phyloP scores from a whole-genome alignment of 2,797 vertebrate species.

The Peromyscus nudipes region DNA sequence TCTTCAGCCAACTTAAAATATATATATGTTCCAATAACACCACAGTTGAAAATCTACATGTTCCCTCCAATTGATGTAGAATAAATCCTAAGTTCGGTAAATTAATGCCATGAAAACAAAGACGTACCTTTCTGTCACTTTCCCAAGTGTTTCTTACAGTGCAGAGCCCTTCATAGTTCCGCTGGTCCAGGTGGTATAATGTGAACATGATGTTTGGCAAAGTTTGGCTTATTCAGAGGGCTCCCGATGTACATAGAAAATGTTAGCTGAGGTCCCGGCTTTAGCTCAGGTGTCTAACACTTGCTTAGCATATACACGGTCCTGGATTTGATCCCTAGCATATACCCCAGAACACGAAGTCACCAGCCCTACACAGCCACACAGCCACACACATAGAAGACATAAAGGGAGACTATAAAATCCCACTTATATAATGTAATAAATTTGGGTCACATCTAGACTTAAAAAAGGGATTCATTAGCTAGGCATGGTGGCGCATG shows the following conservation, averaged over 20 bases:
- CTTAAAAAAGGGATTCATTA: background rate
- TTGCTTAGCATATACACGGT: background rate
- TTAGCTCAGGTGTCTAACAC: background rate
- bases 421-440: background rate
- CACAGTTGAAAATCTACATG: background rate
- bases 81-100: background rate
- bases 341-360: background rate
- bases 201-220: background rate
- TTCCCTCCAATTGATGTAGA: slow-evolving; percentile 26
- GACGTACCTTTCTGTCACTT: slow-evolving; percentile 19
- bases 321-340: background rate
- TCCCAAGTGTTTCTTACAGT: slow-evolving; percentile 30
- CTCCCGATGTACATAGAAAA: background rate
- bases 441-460: background rate
- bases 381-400: background rate
- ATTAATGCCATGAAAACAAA: slow-evolving; percentile 35
- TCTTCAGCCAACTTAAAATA: background rate
- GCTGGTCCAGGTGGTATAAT: background rate
- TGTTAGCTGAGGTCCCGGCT: background rate
- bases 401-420: background rate
- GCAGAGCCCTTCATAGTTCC: background rate
- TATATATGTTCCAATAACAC: background rate
- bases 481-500: background rate
- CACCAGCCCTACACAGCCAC: background rate
- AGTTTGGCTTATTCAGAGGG: background rate